phyloP scores from a whole-genome alignment of 2,888 invertebrate species.

The Bembecia ichneumoniformis region DNA sequence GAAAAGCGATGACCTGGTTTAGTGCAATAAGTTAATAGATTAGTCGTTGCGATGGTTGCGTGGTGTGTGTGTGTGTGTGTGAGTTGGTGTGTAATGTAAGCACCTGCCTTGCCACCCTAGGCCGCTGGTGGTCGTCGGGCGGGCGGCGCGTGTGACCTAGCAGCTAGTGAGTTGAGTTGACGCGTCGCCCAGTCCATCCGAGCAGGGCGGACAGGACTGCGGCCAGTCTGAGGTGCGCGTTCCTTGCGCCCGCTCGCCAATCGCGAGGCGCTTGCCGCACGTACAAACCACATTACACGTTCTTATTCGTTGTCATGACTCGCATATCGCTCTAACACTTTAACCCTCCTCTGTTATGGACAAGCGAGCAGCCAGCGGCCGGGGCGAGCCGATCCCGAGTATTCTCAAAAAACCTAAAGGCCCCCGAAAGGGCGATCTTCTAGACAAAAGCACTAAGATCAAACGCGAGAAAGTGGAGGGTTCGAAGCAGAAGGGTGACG shows the following conservation, averaged over 20 bases:
- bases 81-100: background rate
- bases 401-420: slow-evolving; percentile 60
- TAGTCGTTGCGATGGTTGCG: slow-evolving; percentile 36
- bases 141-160: slow-evolving; percentile 9
- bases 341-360: slow-evolving; percentile 50
- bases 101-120: background rate
- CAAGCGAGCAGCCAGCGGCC: slow-evolving; percentile 50
- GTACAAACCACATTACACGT: slow-evolving; percentile 9
- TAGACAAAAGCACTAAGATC: slow-evolving; percentile 61
- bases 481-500: slow-evolving; percentile 34
- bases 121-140: background rate
- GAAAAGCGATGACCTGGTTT: slow-evolving; percentile 55
- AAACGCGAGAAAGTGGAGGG: slow-evolving; percentile 56
- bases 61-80: slow-evolving; percentile 14
- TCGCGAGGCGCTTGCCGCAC: slow-evolving; percentile 16
- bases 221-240: slow-evolving; percentile 63
- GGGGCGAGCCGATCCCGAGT: slow-evolving; percentile 62
- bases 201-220: slow-evolving; percentile 14
- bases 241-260: slow-evolving; percentile 58
- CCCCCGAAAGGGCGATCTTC: slow-evolving; percentile 47
- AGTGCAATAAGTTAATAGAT: slow-evolving; percentile 44
- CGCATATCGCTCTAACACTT: slow-evolving; percentile 19
- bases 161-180: background rate
- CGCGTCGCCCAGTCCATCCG: slow-evolving; percentile 13
- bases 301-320: slow-evolving; percentile 23